Percentiles rank a stretch among this genome's conserved stretches.
Evolutionary conservation across 1,140 invertebrate genomes (phyloP).

Genomic region (Solen grandis): DNA sequence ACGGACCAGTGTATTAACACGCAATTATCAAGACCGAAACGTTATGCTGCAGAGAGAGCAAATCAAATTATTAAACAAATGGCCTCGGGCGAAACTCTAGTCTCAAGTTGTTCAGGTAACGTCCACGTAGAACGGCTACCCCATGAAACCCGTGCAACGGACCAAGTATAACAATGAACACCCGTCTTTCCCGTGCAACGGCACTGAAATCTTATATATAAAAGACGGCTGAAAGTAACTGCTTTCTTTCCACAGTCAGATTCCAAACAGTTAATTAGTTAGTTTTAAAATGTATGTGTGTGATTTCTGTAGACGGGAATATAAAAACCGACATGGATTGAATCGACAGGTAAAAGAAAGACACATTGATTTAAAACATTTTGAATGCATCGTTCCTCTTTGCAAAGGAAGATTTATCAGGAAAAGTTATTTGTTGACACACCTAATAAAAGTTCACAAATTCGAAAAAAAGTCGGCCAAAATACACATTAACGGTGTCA

Average conservation of each 20-base stretch:
- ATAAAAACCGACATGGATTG: constrained; percentile 9
- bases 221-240: constrained; percentile 1
- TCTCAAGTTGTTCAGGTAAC: background rate
- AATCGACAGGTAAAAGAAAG: too few species aligned
- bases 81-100: background rate
- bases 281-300: constrained; percentile 22
- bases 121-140: background rate
- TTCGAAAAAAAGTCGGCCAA: background rate
- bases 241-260: background rate
- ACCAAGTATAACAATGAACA: background rate
- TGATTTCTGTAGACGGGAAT: background rate
- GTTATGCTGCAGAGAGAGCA: background rate
- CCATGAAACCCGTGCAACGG: background rate
- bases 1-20: background rate
- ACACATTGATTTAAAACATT: too few species aligned
- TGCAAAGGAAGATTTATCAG: constrained; percentile 24
- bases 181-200: constrained; percentile 2
- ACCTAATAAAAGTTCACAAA: constrained; percentile 24
- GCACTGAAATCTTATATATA: background rate
- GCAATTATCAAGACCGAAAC: background rate
- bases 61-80: background rate
- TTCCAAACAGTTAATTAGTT: background rate
- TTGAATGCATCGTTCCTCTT: background rate
- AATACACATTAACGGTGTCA: too few species aligned
- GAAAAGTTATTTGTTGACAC: constrained; percentile 17